Base-by-base conservation (phyloP, 2,888 invertebrate species). In the Andrena chrysosceles region DNA sequence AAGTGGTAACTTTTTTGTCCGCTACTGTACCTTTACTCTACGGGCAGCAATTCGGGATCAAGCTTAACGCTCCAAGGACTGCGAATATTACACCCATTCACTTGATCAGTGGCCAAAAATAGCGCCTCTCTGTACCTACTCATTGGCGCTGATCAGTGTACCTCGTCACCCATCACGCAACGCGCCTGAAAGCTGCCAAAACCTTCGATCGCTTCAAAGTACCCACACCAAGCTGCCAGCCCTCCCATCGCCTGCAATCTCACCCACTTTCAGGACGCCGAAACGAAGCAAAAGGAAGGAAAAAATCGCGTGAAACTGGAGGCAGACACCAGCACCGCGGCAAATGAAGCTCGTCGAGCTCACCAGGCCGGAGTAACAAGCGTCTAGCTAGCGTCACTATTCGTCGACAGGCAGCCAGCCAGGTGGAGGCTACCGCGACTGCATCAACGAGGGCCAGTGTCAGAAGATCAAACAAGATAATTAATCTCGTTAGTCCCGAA, bases 391-490 rank as follows among this genome's bases (percentile, higher is more conserved):
- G 70, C 56, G 23, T 66, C 64, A 67, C 71, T 62, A 77, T 69
- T 60, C 64, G 66, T 13, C 60, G 71, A 67, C 66, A 42, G 26
- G 33, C 64, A 56, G 48, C 7, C 54, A 64, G 75, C 13, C 74
- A 62, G 60, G 23, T 33, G 52, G 73, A 52, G 60, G 54, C 66
- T 60, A 60, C 68, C 77, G 85, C 81, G 78, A 84, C 84, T 84
- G 71, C 78, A 84, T 85, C 78, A 84, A 80, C 73, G 66, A 16
- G 74, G 71, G 74, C 79, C 83, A 85, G 83, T 85, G 85, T 85
- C 83, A 73, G 83, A 85, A 85, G 85, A 86, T 86, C 85, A 86
- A 86, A 86, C 85, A 86, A 83, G 83, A 85, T 86, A 86, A 86
- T 86, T 86, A 86, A 86, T 86, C 85, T 85, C 85, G 85, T 86